These are phyloP conservation scores for Clarias fuscus DNA, from an alignment of 2,797 vertebrate species.

Conservation along the genomic window DNA sequence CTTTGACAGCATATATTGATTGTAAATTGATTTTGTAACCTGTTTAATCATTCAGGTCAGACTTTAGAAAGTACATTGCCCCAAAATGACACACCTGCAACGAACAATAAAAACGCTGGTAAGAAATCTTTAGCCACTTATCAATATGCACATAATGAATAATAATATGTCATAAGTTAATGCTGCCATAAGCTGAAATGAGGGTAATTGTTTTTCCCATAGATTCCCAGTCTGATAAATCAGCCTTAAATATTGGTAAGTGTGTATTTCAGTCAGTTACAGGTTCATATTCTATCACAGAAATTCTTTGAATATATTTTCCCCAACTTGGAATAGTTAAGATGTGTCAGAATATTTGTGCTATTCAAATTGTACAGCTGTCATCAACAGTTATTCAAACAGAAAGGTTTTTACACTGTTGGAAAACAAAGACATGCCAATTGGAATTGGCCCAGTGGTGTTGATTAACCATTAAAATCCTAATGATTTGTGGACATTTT, in stretches of 20 bases:
- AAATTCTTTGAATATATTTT: not conserved
- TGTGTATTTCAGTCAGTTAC: not conserved
- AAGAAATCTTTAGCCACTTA: not conserved
- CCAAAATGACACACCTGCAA: too few relatives aligned
- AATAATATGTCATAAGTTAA: not conserved
- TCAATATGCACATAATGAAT: not conserved
- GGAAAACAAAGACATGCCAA: not conserved
- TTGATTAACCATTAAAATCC: not conserved
- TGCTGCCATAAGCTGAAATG: not conserved
- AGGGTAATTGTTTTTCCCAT: not conserved
- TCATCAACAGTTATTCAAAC: not conserved
- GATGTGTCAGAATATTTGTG: not conserved
- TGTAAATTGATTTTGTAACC: not conserved
- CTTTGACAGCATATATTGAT: conserved; percentile 1
- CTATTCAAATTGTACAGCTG: not conserved
- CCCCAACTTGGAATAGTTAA: not conserved
- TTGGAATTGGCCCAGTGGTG: not conserved
- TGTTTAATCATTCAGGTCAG: not conserved
- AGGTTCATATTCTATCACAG: not conserved
- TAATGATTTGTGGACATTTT: not conserved
- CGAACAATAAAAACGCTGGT: not conserved
- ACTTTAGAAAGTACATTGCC: too few relatives aligned
- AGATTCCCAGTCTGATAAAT: not conserved
- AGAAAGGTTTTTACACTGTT: not conserved
- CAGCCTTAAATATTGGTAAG: not conserved